These are phyloP conservation scores for Spodoptera litura DNA, from an alignment of 1,140 invertebrate species.

Conservation along the genomic window DNA sequence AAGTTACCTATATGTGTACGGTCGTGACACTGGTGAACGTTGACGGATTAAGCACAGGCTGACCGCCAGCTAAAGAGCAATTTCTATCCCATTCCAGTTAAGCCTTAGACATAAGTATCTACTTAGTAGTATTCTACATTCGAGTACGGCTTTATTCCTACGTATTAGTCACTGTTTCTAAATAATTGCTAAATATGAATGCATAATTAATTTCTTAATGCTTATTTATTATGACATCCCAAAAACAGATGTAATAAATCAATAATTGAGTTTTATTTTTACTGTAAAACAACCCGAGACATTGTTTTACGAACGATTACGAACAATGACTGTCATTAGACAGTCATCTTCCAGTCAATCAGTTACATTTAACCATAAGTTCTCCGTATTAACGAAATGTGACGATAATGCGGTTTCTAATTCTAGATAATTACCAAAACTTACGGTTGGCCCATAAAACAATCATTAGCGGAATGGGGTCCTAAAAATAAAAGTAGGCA, in stretches of 20 bases:
- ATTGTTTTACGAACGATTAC: too few relatives aligned
- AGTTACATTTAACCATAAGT: not conserved
- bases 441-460: not conserved
- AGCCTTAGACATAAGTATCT: too few relatives aligned
- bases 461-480: constrained; percentile 32
- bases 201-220: constrained; percentile 4
- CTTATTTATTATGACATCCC: not conserved
- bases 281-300: not conserved
- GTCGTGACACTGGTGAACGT: constrained; percentile 9
- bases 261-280: not conserved
- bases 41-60: not conserved
- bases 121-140: not conserved
- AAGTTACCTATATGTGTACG: not conserved
- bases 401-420: not conserved
- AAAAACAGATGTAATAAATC: not conserved
- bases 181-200: constrained; percentile 10
- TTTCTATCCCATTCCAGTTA: constrained; percentile 1
- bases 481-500: constrained; percentile 19
- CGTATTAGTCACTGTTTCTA: constrained; percentile 17
- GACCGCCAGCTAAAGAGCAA: not conserved
- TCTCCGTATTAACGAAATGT: not conserved
- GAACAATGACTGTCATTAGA: too few relatives aligned
- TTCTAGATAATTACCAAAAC: not conserved
- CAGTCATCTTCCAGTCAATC: too few relatives aligned
- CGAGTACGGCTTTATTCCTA: not conserved